Base-by-base conservation (phyloP, 2,888 invertebrate species). In the Pristionchus exspectatus region DNA sequence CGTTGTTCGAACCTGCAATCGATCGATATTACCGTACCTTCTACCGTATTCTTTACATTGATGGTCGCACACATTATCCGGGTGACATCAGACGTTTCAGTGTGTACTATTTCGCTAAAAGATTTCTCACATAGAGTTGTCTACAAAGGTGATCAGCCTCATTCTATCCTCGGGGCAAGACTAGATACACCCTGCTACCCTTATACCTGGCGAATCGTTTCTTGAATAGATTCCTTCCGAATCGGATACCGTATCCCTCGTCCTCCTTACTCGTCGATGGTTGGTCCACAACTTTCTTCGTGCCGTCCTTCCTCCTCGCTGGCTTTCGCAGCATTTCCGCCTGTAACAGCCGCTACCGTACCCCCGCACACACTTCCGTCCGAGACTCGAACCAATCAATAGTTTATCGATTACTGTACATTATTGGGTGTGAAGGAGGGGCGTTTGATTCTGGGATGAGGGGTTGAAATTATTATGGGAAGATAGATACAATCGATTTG, bases 251-350 rank as follows among this genome's bases (percentile, higher is more conserved):
- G 69, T 87, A 69, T 69, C 87, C 87, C 50, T 69, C 66, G 18
- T 87, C 66, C 12, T 87, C 66, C 27, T 66, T 56, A 10, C 44
- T 38, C 24, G 66, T 87, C 38, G 66, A 69, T 2, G 87, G 44
- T 12, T 7, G 59, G 0, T 87, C 87, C 27, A 56, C 30, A 18
- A 54, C 81, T 50, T 87, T 87, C 87, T 87, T 87, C 87, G 66
- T 54, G n/a, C 90, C 86, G 27, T 86, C 77, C 50, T 90, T 90
- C 50, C 91, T 86, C 54, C 90, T 86, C 44, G 90, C 87, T 33
- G 92, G 92, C 50, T 92, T 92, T 33, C 90, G 87, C 72, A 92
- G 90, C 92, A 92, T 92, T 56, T 90, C 90, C 4, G 92, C 92
- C 92, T 92, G 84, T 69, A 92, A 56, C 86, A 21, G 54, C 12